Conservation (phyloP, 1,140 invertebrate genomes). For the Lithobius niger region DNA sequence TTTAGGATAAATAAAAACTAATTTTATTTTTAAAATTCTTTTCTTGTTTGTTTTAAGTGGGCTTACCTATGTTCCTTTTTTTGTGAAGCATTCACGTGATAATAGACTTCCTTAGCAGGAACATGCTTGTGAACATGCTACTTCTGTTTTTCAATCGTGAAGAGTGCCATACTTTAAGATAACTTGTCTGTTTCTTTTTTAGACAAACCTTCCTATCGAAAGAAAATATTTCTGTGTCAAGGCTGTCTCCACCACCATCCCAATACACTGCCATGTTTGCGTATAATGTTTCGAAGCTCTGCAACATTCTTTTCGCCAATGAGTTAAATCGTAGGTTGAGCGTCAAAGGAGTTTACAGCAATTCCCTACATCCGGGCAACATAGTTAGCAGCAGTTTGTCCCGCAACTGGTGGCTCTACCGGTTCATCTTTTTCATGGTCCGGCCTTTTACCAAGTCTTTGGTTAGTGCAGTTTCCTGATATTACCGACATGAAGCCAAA, state of each 20-base stretch:
- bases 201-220: constrained; percentile 49
- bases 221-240: constrained; percentile 43
- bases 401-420: constrained; percentile 71
- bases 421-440: constrained; percentile 58
- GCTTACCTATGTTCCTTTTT: no score
- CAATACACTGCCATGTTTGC: constrained; percentile 62
- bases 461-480: no score
- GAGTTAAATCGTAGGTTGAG: constrained; percentile 60
- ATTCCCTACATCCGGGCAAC: constrained; percentile 84
- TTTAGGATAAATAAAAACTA: no score
- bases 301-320: constrained; percentile 68
- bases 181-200: no score
- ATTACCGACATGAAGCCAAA: no score
- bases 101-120: no score
- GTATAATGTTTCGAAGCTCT: constrained; percentile 84
- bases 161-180: no score
- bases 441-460: constrained; percentile 89
- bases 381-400: constrained; percentile 60
- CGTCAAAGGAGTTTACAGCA: constrained; percentile 52
- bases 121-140: no score
- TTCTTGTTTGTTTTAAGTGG: no score
- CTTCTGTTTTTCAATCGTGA: no score
- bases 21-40: no score
- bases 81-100: no score
- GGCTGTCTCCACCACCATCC: constrained; percentile 40